phyloP scores from a whole-genome alignment of 2,797 vertebrate species.

The Cryptoblepharus egeriae region DNA sequence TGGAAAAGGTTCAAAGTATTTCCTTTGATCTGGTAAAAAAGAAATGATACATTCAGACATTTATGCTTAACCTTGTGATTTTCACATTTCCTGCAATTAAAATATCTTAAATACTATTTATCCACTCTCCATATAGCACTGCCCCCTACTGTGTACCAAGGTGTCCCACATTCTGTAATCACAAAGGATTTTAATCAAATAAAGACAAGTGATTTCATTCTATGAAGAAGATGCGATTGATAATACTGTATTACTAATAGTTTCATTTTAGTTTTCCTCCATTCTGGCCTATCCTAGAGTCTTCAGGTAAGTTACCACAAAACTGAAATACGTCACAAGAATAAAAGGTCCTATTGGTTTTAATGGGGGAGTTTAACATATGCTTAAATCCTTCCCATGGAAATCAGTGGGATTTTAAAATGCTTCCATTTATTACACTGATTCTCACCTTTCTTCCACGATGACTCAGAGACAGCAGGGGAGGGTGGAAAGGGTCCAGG shows the following conservation, averaged over 20 bases:
- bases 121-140: conserved; percentile 67
- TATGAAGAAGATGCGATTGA: neutral
- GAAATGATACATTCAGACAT: neutral
- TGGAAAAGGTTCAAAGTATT: too few relatives aligned
- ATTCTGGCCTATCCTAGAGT: neutral
- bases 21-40: neutral
- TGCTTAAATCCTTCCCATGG: neutral
- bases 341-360: neutral
- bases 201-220: neutral
- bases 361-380: neutral
- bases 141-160: conserved; percentile 61
- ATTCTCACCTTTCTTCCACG: too few relatives aligned
- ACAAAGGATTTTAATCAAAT: neutral
- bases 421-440: too few relatives aligned
- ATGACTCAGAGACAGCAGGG: too few relatives aligned
- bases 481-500: too few relatives aligned
- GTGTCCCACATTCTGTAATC: conserved; percentile 29
- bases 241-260: neutral
- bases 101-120: conserved; percentile 14
- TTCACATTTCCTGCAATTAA: conserved; percentile 22
- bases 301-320: neutral
- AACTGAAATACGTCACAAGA: neutral
- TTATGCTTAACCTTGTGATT: fast-evolving
- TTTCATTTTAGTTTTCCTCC: neutral
- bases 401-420: neutral